phyloP scores from a whole-genome alignment of 2,888 invertebrate genomes.

The Ametastegia equiseti region DNA sequence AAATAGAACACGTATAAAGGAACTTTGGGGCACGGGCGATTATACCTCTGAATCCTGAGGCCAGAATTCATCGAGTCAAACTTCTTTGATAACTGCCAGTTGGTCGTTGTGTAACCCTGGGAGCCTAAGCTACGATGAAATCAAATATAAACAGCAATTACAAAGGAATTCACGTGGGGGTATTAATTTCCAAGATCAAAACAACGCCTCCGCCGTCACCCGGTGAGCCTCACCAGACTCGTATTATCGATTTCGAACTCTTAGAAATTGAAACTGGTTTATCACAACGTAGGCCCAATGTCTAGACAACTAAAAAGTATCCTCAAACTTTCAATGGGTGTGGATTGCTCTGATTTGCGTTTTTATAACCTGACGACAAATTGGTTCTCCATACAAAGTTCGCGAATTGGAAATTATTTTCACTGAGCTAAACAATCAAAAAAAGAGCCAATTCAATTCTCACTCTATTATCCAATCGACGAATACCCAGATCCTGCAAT shows the following conservation, averaged over 20 bases:
- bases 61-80: conserved; percentile 4
- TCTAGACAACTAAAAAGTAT: conserved; percentile 36
- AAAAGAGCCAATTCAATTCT: neutral
- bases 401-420: neutral
- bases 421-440: neutral
- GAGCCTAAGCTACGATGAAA: neutral
- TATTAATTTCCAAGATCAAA: neutral
- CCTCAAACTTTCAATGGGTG: neutral
- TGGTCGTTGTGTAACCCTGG: neutral
- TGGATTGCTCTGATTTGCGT: neutral
- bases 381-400: neutral
- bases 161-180: neutral
- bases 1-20: neutral
- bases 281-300: neutral
- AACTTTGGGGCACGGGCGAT: neutral
- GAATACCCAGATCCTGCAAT: neutral
- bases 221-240: neutral
- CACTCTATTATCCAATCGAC: neutral
- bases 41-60: neutral
- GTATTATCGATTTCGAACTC: neutral
- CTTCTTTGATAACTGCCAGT: neutral
- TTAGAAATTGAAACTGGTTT: neutral
- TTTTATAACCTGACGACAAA: neutral
- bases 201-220: neutral
- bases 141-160: conserved; percentile 3